Evolutionary conservation across 2,888 invertebrate genomes (phyloP), one percentile per base, ranked within the genome.

Genomic region (Lampropteryx suffumata): DNA sequence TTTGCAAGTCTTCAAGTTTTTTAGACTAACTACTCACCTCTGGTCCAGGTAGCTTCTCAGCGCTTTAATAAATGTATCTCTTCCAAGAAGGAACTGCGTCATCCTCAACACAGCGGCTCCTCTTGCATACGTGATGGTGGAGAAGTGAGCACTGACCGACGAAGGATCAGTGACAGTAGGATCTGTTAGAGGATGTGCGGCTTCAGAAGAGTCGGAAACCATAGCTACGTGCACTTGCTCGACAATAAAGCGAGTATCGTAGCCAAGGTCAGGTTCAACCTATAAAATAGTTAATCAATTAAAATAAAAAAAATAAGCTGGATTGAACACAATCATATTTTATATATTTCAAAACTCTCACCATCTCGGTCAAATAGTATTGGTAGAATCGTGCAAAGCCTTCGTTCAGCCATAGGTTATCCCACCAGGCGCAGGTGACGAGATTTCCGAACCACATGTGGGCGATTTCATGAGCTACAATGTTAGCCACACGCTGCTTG

Each of bases 401-500:
- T 73, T 94, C 93, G 66, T 92, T 94, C 0, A 95, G 81, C 94
- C 95, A 95, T 1, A 94, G 85, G 62, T 92, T 93, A 50, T 92
- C 91, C 95, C 95, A 95, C 95, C 95, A 95, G 27, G 92, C 91
- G 47, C 93, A 93, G 0, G 95, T 95, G 11, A 95, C 93, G 11
- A 94, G 83, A 70, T 95, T 94, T 4, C 96, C 96, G 63, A 96
- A 95, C 95, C 96, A 96, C 91, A 94, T 94, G 73, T 97, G 97
- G 0, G 95, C 93, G 42, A 96, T 77, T 76, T 97, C 97, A 68
- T 97, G 97, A 0, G 94, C 91, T 3, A 95, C 90, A 1, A 94
- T 92, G 13, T 93, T 91, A 0, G 93, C 93, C 1, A 95, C 91
- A 39, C 91, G 87, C 64, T 95, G 93, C 61, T 92, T 92, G 57